Evolutionary conservation across 1,140 invertebrate species (phyloP).

Genomic region (Drosophila varians): DNA sequence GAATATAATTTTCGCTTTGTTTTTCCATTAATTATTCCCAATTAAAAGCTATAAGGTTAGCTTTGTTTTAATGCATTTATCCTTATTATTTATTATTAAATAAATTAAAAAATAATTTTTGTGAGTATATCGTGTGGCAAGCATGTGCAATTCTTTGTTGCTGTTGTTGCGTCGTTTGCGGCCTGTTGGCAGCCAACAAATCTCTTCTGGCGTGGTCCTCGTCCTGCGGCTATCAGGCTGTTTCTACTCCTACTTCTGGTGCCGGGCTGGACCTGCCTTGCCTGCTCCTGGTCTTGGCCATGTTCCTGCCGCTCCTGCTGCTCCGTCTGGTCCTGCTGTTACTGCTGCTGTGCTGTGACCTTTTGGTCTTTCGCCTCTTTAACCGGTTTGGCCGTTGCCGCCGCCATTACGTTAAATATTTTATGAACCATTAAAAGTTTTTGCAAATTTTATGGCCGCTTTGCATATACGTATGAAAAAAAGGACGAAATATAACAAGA

Average conservation of each 20-base stretch:
- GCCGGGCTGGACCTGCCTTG: not conserved
- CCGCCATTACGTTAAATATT: constrained; percentile 79
- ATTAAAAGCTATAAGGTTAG: too few relatives aligned
- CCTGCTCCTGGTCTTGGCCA: constrained; percentile 14
- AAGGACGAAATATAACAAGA: constrained; percentile 2
- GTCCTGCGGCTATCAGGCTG: constrained; percentile 14
- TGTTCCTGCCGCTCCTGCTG: constrained; percentile 4
- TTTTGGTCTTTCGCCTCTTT: constrained; percentile 64
- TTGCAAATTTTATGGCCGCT: constrained; percentile 80
- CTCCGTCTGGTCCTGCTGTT: constrained; percentile 9
- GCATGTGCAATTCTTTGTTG: constrained; percentile 45
- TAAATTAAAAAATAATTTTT: not conserved
- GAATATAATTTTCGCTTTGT: too few relatives aligned
- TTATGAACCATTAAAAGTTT: constrained; percentile 82
- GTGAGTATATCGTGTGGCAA: constrained; percentile 18
- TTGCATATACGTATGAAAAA: constrained; percentile 70
- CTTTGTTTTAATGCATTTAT: not conserved
- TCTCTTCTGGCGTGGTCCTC: constrained; percentile 53
- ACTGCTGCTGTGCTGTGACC: constrained; percentile 36
- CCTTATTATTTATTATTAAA: not conserved
- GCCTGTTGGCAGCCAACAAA: constrained; percentile 74
- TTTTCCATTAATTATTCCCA: too few relatives aligned
- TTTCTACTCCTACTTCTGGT: constrained; percentile 14
- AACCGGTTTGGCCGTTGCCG: constrained; percentile 57
- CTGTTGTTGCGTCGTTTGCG: constrained; percentile 60